Evolutionary conservation across 2,888 invertebrate species (phyloP).

Genomic region (Clistopyga incitator): DNA sequence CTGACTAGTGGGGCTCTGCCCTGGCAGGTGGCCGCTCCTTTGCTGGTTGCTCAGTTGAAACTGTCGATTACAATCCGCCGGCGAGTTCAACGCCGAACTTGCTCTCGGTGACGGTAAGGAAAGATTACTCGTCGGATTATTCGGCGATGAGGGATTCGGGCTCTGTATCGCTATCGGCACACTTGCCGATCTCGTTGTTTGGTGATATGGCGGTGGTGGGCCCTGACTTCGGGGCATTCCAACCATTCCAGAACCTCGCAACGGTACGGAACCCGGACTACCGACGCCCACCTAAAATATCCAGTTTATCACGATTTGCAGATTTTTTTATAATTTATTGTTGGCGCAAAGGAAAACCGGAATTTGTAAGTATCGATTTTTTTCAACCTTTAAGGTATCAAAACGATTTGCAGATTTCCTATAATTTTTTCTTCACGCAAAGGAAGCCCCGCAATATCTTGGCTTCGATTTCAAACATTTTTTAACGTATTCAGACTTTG

Average conservation of each 20-base stretch:
- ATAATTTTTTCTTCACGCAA: no score
- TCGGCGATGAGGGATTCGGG: conserved; percentile 90
- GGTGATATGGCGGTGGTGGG: conserved; percentile 92
- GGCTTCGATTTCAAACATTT: no score
- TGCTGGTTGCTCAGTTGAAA: conserved; percentile 83
- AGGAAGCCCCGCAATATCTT: no score
- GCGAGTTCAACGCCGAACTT: conserved; percentile 89
- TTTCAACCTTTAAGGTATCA: no score
- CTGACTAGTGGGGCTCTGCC: conserved; percentile 87
- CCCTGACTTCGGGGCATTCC: conserved; percentile 87
- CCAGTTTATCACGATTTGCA: background rate
- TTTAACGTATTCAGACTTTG: no score
- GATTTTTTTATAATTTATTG: background rate
- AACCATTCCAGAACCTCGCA: conserved; percentile 80
- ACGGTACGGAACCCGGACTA: conserved; percentile 78
- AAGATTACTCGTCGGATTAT: conserved; percentile 89
- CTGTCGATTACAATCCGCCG: conserved; percentile 87
- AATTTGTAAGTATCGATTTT: no score
- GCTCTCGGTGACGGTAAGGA: conserved; percentile 91
- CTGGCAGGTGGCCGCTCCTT: conserved; percentile 85
- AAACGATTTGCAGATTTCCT: no score
- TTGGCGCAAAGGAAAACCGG: background rate
- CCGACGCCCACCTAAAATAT: conserved; percentile 73
- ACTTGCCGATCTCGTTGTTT: conserved; percentile 90
- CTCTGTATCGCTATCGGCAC: conserved; percentile 91